phyloP scores from a whole-genome alignment of 2,888 invertebrate species.

The Myathropa florea region DNA sequence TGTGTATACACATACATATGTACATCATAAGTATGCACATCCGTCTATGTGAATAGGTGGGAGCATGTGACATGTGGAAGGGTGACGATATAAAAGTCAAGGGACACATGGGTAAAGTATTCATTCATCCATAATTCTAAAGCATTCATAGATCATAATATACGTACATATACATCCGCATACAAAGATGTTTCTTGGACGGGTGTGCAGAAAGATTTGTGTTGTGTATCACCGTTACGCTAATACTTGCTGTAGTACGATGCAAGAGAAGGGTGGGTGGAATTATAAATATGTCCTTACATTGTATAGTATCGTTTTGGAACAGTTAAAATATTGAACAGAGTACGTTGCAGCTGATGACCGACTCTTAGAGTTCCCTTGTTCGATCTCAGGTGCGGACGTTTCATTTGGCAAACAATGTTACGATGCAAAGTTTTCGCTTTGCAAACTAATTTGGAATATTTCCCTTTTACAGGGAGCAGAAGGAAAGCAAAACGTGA shows the following conservation, averaged over 20 bases:
- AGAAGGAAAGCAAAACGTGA: background rate
- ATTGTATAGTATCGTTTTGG: background rate
- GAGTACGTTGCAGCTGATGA: slow-evolving; percentile 49
- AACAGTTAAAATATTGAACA: slow-evolving; percentile 38
- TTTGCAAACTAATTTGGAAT: slow-evolving; percentile 38
- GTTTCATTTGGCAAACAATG: slow-evolving; percentile 16
- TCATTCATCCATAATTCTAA: slow-evolving; percentile 17
- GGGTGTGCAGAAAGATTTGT: background rate
- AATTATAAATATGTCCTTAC: background rate
- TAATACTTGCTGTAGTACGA: background rate
- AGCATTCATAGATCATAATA: slow-evolving; percentile 15
- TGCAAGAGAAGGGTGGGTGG: background rate
- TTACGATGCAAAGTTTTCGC: slow-evolving; percentile 44
- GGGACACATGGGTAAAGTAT: background rate
- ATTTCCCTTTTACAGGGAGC: background rate
- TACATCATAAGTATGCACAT: background rate
- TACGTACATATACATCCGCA: background rate
- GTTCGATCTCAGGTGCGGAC: slow-evolving; percentile 35
- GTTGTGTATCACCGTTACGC: background rate
- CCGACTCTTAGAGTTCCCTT: slow-evolving; percentile 12
- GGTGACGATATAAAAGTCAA: background rate
- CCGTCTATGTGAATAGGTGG: background rate
- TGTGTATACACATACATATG: slow-evolving; percentile 19
- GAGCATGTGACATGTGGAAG: background rate
- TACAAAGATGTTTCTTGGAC: background rate